phyloP scores from a whole-genome alignment of 2,888 invertebrate genomes.

The Machimus atricapillus region DNA sequence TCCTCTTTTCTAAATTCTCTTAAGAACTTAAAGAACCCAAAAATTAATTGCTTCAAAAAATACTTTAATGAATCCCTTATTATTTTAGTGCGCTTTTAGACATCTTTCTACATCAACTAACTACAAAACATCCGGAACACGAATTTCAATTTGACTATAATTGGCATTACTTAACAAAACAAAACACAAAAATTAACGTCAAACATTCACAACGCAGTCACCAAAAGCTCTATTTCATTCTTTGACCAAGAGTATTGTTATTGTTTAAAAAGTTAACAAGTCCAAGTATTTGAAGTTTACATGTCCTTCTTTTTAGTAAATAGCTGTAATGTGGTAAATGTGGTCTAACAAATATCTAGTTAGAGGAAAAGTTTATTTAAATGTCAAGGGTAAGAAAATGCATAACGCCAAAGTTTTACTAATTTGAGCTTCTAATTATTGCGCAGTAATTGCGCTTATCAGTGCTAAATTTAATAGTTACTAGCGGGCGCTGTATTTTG shows the following conservation, averaged over 20 bases:
- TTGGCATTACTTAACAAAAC: not conserved
- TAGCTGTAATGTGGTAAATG: not conserved
- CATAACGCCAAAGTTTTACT: not conserved
- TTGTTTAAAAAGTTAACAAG: not conserved
- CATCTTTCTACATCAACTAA: not conserved
- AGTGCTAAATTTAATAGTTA: not conserved
- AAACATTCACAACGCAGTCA: not conserved
- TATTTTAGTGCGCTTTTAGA: not conserved
- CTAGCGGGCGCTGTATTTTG: not conserved
- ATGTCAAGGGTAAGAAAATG: constrained; percentile 6
- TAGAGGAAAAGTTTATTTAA: constrained; percentile 4
- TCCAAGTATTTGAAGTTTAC: not conserved
- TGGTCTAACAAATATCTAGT: constrained; percentile 15
- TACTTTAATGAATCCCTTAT: not conserved
- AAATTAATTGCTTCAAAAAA: not conserved
- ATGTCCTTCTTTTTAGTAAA: constrained; percentile 30
- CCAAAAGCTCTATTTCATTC: not conserved
- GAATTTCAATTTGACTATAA: not conserved
- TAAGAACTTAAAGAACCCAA: too few species aligned
- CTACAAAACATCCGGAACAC: not conserved
- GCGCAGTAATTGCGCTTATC: not conserved
- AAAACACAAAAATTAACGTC: not conserved
- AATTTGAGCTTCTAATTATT: not conserved
- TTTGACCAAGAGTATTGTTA: not conserved
- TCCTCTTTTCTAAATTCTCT: too few species aligned